phyloP scores from a whole-genome alignment of 2,797 vertebrate species.

The Gallinago solitaria region DNA sequence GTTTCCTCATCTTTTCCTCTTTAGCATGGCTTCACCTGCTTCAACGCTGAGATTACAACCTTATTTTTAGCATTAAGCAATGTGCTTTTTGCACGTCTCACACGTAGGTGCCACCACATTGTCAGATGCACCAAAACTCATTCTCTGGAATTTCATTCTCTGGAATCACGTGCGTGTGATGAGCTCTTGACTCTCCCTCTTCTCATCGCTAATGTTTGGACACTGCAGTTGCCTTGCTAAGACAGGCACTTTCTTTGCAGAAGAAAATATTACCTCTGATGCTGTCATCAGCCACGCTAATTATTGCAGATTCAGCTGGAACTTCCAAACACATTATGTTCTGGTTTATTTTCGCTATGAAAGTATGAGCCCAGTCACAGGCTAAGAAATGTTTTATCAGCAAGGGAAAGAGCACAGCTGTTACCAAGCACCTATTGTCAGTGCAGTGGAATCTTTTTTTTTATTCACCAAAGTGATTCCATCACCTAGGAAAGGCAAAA shows the following conservation, averaged over 20 bases:
- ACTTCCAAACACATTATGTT: rapidly evolving
- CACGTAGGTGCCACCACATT: neutral
- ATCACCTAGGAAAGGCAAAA: neutral
- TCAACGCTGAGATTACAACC: neutral
- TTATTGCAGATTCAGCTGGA: neutral
- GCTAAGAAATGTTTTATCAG: neutral
- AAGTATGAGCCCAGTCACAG: neutral
- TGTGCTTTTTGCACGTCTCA: neutral
- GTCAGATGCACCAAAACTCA: neutral
- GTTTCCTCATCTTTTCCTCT: neutral
- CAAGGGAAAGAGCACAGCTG: neutral
- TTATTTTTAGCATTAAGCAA: neutral
- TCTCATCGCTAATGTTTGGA: neutral
- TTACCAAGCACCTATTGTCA: neutral
- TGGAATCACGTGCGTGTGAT: rapidly evolving
- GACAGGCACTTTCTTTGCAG: neutral
- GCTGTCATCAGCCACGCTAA: neutral
- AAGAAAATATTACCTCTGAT: neutral
- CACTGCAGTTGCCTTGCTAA: neutral
- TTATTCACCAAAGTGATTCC: neutral
- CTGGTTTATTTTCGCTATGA: neutral
- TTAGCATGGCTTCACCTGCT: neutral
- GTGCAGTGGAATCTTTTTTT: neutral
- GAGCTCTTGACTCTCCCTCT: rapidly evolving
- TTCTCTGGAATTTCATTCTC: neutral